Conservation (phyloP, 2,797 vertebrate species). For the Pachyuromys duprasi region DNA sequence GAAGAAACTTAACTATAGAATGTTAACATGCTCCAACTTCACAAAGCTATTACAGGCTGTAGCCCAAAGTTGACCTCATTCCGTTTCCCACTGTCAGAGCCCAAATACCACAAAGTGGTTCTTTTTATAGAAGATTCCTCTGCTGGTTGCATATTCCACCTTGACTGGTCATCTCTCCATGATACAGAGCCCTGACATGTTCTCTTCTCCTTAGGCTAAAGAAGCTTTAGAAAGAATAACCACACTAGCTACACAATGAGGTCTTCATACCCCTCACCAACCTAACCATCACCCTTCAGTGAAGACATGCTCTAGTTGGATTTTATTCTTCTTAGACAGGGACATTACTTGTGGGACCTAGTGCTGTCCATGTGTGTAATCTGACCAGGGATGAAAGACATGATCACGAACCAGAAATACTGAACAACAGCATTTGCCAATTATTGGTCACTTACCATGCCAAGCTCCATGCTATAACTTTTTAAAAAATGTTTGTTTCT, state of each 20-base stretch:
- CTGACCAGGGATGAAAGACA: not conserved
- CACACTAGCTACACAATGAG: not conserved
- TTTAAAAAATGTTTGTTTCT: not conserved
- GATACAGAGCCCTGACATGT: not conserved
- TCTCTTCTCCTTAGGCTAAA: not conserved
- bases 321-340: not conserved
- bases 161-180: not conserved
- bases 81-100: not conserved
- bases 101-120: constrained; percentile 11
- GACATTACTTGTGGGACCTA: not conserved
- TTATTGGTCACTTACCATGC: not conserved
- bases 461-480: not conserved
- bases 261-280: not conserved
- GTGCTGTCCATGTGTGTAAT: not conserved
- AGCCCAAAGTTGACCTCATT: not conserved
- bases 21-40: constrained; percentile 3
- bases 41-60: not conserved
- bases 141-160: not conserved
- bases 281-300: not conserved
- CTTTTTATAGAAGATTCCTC: not conserved
- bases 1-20: constrained; percentile 2
- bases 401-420: not conserved
- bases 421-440: not conserved
- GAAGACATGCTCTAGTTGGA: not conserved
- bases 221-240: not conserved